Evolutionary conservation across 1,140 invertebrate genomes (phyloP).

Genomic region (Trichonephila clavata): DNA sequence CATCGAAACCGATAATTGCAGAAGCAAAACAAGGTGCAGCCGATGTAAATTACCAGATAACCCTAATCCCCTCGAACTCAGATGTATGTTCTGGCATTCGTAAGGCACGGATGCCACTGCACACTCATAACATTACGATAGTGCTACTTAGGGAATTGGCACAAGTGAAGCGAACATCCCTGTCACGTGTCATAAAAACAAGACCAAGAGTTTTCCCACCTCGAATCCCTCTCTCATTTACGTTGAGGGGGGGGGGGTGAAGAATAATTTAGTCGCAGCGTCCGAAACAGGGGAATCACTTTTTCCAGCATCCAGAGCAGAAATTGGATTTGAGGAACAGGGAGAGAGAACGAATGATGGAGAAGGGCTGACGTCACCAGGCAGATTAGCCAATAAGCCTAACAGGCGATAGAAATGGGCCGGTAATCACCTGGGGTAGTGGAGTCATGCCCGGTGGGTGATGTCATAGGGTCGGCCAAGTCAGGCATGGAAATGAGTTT

Average conservation of each 20-base stretch:
- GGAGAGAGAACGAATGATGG: conserved; percentile 41
- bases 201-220: neutral
- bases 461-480: conserved; percentile 74
- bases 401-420: conserved; percentile 71
- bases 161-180: neutral
- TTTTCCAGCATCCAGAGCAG: conserved; percentile 36
- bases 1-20: too few relatives aligned
- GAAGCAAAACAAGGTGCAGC: neutral
- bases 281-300: conserved; percentile 11
- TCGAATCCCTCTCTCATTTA: conserved; percentile 31
- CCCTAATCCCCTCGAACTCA: neutral
- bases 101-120: neutral
- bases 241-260: neutral
- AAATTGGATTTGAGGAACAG: conserved; percentile 67
- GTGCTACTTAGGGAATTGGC: conserved; percentile 42
- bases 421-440: conserved; percentile 73
- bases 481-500: conserved; percentile 75
- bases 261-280: conserved; percentile 12
- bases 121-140: conserved; percentile 29
- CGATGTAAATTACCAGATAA: neutral
- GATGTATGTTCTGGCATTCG: neutral
- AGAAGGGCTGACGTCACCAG: conserved; percentile 46
- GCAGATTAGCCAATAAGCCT: conserved; percentile 75
- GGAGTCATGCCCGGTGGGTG: conserved; percentile 65
- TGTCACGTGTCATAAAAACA: conserved; percentile 53